phyloP scores from a whole-genome alignment of 1,140 invertebrate species.

The Ostrea denselamellosa region DNA sequence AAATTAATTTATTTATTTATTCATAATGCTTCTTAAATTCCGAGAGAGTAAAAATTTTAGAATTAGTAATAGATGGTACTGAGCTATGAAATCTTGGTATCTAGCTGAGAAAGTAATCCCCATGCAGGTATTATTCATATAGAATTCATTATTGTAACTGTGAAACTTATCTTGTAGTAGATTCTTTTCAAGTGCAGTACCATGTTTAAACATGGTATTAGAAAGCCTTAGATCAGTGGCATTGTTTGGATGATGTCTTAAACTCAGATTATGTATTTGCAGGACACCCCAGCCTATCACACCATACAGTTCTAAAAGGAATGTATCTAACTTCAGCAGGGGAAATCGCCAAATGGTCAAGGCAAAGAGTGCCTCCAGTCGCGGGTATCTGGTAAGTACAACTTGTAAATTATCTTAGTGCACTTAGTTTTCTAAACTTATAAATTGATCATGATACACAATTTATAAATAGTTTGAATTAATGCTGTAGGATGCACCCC shows the following conservation, averaged over 20 bases:
- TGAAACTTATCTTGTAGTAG: neutral
- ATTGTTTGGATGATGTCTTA: neutral
- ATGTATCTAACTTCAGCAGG: neutral
- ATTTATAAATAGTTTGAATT: too few species aligned
- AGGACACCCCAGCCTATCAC: neutral
- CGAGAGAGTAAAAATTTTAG: too few species aligned
- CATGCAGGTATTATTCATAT: too few species aligned
- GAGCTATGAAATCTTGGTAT: neutral
- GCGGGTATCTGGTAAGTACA: neutral
- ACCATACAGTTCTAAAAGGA: constrained; percentile 2
- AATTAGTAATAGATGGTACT: neutral
- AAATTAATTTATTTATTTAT: neutral
- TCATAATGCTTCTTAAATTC: neutral
- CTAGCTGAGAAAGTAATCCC: too few species aligned
- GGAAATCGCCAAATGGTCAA: neutral
- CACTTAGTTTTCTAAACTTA: too few species aligned
- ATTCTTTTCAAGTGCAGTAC: neutral
- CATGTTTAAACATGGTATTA: neutral
- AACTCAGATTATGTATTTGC: neutral
- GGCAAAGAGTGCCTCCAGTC: neutral
- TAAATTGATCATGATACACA: too few species aligned
- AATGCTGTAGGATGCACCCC: too few species aligned
- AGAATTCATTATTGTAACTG: too few species aligned
- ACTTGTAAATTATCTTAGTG: neutral
- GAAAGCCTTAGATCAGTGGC: neutral